A percentile compares a stretch with the other conserved stretches of the same genome.
Evolutionary conservation across 2,797 vertebrate genomes (phyloP).

Genomic region (Hylomyscus alleni): DNA sequence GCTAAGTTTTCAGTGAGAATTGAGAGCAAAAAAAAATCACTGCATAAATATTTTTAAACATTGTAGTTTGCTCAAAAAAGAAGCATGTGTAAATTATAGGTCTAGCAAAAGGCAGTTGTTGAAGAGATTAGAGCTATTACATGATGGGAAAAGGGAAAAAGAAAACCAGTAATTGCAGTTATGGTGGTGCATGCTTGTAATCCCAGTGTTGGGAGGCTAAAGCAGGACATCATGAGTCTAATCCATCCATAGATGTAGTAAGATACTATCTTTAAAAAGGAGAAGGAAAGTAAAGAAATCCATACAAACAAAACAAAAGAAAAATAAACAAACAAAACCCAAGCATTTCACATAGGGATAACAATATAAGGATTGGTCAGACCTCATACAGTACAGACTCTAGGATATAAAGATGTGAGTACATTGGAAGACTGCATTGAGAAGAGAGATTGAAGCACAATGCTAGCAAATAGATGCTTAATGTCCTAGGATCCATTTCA

Average conservation of each 20-base stretch:
- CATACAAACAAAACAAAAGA: background rate
- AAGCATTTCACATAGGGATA: background rate
- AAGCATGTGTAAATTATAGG: background rate
- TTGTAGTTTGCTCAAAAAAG: background rate
- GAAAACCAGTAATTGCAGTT: background rate
- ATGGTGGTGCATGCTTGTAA: background rate
- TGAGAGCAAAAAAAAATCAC: background rate
- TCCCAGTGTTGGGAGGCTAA: background rate
- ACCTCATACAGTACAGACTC: background rate
- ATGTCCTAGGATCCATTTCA: background rate
- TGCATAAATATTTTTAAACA: background rate
- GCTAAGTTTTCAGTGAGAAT: background rate
- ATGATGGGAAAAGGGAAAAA: background rate
- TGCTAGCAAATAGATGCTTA: background rate
- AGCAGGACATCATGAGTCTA: background rate
- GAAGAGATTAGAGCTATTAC: background rate
- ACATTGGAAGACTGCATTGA: background rate
- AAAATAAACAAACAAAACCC: background rate
- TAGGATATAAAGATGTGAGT: background rate
- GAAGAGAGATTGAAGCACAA: background rate
- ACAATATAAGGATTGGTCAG: background rate
- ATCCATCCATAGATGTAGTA: too few relatives aligned
- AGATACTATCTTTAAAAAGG: background rate
- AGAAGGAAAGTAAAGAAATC: background rate
- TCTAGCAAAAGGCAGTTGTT: background rate